Percentiles rank a stretch among this genome's conserved stretches.
Evolutionary conservation across 1,140 invertebrate species (phyloP).

Genomic region (Ephestia elutella): DNA sequence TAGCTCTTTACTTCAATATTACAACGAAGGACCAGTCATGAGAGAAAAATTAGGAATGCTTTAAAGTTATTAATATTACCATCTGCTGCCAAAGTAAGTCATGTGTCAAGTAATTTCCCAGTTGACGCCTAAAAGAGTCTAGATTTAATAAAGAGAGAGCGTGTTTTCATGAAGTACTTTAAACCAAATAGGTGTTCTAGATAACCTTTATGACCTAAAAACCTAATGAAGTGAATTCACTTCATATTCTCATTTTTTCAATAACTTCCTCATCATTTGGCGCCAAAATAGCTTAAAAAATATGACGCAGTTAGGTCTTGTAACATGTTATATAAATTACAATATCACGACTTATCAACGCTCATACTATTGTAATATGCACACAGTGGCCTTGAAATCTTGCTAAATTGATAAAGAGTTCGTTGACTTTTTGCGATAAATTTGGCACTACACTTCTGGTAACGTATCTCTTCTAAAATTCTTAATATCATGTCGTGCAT

Average conservation of each 20-base stretch:
- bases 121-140: too few relatives aligned
- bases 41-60: too few relatives aligned
- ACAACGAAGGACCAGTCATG: too few relatives aligned
- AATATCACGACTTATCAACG: slow-evolving; percentile 35
- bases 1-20: too few relatives aligned
- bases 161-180: too few relatives aligned
- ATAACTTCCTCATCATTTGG: neutral
- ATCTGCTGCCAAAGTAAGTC: too few relatives aligned
- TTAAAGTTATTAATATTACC: too few relatives aligned
- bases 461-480: neutral
- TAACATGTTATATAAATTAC: slow-evolving; percentile 17
- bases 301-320: neutral
- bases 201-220: too few relatives aligned
- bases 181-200: too few relatives aligned
- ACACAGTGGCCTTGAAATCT: slow-evolving; percentile 42
- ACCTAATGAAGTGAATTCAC: too few relatives aligned
- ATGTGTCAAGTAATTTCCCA: too few relatives aligned
- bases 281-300: neutral
- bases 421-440: slow-evolving; percentile 50
- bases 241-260: neutral
- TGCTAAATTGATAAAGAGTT: slow-evolving; percentile 53
- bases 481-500: neutral
- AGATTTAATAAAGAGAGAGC: too few relatives aligned
- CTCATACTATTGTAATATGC: slow-evolving; percentile 18
- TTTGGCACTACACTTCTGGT: slow-evolving; percentile 28